A percentile compares a stretch with the other conserved stretches of the same genome.
Evolutionary conservation across 2,113 vertebrate species (phyloP).

Genomic region (Eulemur rufifrons): DNA sequence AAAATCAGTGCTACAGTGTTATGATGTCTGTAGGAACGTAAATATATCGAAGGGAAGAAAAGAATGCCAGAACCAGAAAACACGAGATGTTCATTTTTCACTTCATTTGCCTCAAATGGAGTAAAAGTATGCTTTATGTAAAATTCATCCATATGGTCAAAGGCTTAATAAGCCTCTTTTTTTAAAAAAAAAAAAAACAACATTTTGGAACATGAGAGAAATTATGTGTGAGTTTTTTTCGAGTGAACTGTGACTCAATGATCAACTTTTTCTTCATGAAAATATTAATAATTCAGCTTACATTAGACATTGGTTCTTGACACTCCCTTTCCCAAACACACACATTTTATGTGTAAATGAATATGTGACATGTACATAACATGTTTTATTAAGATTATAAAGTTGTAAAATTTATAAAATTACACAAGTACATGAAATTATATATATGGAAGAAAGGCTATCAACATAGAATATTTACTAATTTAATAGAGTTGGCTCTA

Average conservation of each 20-base stretch:
- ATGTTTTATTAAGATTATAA: background rate
- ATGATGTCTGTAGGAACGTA: fast-evolving
- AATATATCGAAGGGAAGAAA: background rate
- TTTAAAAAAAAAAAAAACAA: background rate
- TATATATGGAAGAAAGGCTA: background rate
- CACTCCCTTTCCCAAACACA: background rate
- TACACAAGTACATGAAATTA: background rate
- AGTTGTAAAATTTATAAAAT: background rate
- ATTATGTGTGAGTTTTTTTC: background rate
- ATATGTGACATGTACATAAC: background rate
- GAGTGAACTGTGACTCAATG: background rate
- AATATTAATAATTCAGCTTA: background rate
- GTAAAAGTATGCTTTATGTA: background rate
- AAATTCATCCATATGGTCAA: background rate
- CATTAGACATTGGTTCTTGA: background rate
- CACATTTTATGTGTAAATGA: background rate
- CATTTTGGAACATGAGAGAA: background rate
- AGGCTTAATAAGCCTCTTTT: background rate
- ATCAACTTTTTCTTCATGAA: background rate
- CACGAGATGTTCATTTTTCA: background rate
- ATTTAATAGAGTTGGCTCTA: background rate
- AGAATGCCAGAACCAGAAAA: background rate
- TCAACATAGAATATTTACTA: background rate
- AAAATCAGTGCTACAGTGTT: background rate
- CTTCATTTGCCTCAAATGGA: background rate